A percentile compares a stretch with the other conserved stretches of the same genome.
Evolutionary conservation across 1,140 invertebrate species (phyloP).

Genomic region (Orussus abietinus): DNA sequence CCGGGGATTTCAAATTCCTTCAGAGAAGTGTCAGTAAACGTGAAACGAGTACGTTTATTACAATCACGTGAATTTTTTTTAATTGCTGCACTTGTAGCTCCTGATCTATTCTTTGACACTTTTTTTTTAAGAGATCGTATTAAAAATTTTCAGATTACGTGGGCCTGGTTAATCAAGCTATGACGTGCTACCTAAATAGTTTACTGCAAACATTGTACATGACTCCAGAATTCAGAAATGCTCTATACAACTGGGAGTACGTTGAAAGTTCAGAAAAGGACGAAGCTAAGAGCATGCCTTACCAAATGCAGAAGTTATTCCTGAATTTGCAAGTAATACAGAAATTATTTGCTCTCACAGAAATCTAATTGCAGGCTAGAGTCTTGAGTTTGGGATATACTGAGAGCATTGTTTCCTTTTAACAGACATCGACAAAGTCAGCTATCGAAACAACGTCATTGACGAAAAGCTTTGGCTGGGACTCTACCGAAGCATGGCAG

Average conservation of each 20-base stretch:
- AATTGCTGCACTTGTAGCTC: not conserved
- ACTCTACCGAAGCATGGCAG: conserved; percentile 85
- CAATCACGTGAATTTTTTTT: conserved; percentile 9
- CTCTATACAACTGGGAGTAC: conserved; percentile 83
- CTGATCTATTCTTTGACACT: not conserved
- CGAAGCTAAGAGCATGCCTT: conserved; percentile 75
- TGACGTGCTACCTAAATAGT: conserved; percentile 93
- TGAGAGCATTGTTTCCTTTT: conserved; percentile 19
- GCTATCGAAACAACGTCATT: conserved; percentile 85
- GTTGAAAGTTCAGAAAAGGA: conserved; percentile 59
- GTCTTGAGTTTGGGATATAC: not conserved
- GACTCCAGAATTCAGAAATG: conserved; percentile 94
- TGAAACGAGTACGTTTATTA: conserved; percentile 24
- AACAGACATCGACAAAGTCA: conserved; percentile 66
- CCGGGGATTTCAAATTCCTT: not conserved
- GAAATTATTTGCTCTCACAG: not conserved
- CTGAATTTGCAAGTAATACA: conserved; percentile 72
- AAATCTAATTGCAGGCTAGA: conserved; percentile 1
- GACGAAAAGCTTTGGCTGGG: conserved; percentile 89
- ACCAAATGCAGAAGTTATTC: conserved; percentile 85
- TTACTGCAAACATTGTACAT: conserved; percentile 86
- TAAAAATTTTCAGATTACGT: conserved; percentile 62
- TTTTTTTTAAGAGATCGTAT: not conserved
- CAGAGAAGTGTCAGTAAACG: conserved; percentile 19
- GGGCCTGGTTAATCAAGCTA: conserved; percentile 88